A percentile compares a stretch with the other conserved stretches of the same genome.
phyloP scores from a whole-genome alignment of 2,888 invertebrate genomes.

The Lissonota sp. region DNA sequence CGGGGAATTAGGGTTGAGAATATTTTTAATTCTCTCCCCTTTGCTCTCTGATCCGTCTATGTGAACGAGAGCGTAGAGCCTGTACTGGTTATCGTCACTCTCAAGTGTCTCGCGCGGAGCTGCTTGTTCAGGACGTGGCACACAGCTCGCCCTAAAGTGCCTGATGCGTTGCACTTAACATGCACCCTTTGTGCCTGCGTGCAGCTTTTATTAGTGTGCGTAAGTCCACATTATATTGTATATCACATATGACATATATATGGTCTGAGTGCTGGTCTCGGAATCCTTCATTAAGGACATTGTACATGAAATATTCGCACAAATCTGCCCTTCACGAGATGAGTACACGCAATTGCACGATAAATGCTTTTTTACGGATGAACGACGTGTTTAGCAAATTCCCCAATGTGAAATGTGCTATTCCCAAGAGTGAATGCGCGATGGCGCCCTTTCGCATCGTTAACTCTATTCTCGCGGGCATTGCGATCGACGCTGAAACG shows the following conservation, averaged over 20 bases:
- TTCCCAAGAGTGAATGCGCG: constrained; percentile 39
- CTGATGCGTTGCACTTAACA: constrained; percentile 66
- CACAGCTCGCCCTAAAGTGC: constrained; percentile 40
- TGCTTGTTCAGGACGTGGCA: constrained; percentile 36
- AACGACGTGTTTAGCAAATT: constrained; percentile 36
- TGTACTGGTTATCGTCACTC: constrained; percentile 48
- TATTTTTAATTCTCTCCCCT: constrained; percentile 19
- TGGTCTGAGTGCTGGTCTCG: too few species aligned
- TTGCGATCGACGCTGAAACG: constrained; percentile 37
- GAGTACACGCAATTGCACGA: constrained; percentile 15
- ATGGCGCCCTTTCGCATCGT: constrained; percentile 14
- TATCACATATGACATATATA: too few species aligned
- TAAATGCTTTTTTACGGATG: constrained; percentile 27
- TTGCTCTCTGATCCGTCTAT: constrained; percentile 20
- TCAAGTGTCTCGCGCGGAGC: constrained; percentile 44
- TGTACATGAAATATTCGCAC: too few species aligned
- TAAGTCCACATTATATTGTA: neutral
- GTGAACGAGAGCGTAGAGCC: constrained; percentile 31
- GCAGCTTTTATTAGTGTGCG: constrained; percentile 39
- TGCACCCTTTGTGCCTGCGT: constrained; percentile 66
- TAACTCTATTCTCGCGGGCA: neutral
- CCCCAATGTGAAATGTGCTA: constrained; percentile 9
- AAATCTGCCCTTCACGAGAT: constrained; percentile 22
- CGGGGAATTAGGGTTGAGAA: too few species aligned
- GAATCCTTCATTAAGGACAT: too few species aligned